Evolutionary conservation across 1,140 invertebrate genomes (phyloP).

Genomic region (Conopomorpha cramerella): DNA sequence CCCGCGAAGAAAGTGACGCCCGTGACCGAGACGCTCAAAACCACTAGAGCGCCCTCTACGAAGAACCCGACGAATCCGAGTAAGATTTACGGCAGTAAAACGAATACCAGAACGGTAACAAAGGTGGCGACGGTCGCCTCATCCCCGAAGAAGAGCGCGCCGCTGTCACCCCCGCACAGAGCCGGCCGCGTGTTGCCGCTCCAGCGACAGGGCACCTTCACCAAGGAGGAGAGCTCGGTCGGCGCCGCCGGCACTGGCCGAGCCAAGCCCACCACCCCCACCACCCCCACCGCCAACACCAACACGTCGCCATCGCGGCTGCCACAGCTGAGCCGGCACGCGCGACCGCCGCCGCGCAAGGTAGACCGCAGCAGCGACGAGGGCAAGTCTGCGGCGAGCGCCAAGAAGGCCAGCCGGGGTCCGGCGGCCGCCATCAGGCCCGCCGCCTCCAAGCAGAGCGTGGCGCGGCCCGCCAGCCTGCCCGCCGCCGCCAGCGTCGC

Average conservation of each 20-base stretch:
- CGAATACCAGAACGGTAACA: slow-evolving; percentile 13
- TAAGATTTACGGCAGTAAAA: too few relatives aligned
- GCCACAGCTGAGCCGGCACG: slow-evolving; percentile 43
- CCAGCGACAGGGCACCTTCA: slow-evolving; percentile 85
- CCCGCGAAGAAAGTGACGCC: slow-evolving; percentile 23
- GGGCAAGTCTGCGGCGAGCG: slow-evolving; percentile 12
- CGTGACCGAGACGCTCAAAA: slow-evolving; percentile 4
- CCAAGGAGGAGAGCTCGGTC: slow-evolving; percentile 72
- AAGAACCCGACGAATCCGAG: slow-evolving; percentile 20
- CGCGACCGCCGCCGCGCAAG: slow-evolving; percentile 17
- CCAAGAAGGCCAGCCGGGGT: slow-evolving; percentile 7
- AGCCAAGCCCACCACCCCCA: slow-evolving; percentile 25
- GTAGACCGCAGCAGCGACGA: slow-evolving; percentile 22
- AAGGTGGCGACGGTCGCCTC: slow-evolving; percentile 22
- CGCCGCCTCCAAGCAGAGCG: slow-evolving; percentile 60
- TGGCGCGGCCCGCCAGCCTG: slow-evolving; percentile 49
- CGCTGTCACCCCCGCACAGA: slow-evolving; percentile 28
- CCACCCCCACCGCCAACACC: slow-evolving; percentile 28
- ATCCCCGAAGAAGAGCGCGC: slow-evolving; percentile 35
- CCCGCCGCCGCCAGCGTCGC: slow-evolving; percentile 67
- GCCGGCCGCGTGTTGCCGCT: slow-evolving; percentile 45
- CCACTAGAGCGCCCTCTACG: slow-evolving; percentile 11
- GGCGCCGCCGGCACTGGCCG: slow-evolving; percentile 36
- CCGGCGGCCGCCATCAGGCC: slow-evolving; percentile 43
- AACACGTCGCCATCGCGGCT: slow-evolving; percentile 51